Evolutionary conservation across 2,113 vertebrate genomes (phyloP).

Genomic region (Tretioscincus oriximinensis): DNA sequence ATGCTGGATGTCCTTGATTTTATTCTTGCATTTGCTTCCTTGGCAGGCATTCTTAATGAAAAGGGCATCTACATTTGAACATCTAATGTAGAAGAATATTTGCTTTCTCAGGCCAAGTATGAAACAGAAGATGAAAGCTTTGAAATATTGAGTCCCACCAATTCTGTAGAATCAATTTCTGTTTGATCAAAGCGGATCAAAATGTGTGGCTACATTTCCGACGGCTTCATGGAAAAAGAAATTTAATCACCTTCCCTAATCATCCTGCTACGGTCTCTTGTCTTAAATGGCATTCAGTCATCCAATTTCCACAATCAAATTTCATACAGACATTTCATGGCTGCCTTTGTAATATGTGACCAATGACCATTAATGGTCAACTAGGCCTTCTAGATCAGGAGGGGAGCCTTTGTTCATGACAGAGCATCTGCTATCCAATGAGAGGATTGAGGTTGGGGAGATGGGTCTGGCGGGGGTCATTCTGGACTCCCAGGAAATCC

Average conservation of each 20-base stretch:
- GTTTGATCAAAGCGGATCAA: neutral
- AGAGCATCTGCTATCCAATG: too few species aligned
- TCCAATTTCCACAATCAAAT: neutral
- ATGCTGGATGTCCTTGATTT: conserved; percentile 20
- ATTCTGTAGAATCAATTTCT: neutral
- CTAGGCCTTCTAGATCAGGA: neutral
- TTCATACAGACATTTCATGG: neutral
- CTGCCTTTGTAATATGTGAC: neutral
- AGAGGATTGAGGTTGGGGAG: too few species aligned
- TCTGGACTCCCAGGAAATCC: too few species aligned
- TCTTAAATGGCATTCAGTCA: neutral
- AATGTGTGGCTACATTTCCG: neutral
- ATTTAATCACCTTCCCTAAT: neutral
- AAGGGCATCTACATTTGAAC: conserved; percentile 45
- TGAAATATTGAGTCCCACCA: neutral
- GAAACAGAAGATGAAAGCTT: neutral
- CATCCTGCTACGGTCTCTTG: neutral
- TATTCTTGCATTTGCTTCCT: conserved; percentile 42
- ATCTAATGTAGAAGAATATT: conserved; percentile 34
- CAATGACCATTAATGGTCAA: neutral
- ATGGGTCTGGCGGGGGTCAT: too few species aligned
- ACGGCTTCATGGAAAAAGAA: neutral
- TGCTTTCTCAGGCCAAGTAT: neutral
- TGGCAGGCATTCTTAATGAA: conserved; percentile 34
- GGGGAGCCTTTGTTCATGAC: too few species aligned